These are phyloP conservation scores for Siniperca knerii DNA, from an alignment of 2,113 vertebrate species.

Conservation along the genomic window DNA sequence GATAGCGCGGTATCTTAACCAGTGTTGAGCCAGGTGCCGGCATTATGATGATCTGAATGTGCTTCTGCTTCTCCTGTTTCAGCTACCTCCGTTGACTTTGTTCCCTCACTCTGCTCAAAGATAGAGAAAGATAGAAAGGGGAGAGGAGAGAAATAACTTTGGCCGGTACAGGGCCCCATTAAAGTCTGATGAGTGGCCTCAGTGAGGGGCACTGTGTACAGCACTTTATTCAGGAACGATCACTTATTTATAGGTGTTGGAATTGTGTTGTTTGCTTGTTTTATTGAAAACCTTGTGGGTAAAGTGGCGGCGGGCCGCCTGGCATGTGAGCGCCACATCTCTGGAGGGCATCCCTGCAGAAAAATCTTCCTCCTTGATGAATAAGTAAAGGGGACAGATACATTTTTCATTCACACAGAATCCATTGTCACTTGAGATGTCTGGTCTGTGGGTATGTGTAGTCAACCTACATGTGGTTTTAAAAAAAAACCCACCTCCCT, in stretches of 20 bases:
- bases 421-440: constrained; percentile 81
- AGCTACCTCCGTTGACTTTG: constrained; percentile 47
- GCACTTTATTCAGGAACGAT: constrained; percentile 85
- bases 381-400: constrained; percentile 83
- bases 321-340: constrained; percentile 80
- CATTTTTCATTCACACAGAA: constrained; percentile 84
- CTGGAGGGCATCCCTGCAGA: constrained; percentile 81
- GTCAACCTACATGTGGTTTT: constrained; percentile 54
- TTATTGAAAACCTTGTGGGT: constrained; percentile 87
- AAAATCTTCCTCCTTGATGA: constrained; percentile 82
- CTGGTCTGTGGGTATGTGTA: constrained; percentile 67
- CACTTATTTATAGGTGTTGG: constrained; percentile 87
- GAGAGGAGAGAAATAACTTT: constrained; percentile 68
- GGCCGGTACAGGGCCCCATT: constrained; percentile 72
- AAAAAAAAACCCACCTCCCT: constrained; percentile 25
- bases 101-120: constrained; percentile 36
- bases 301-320: constrained; percentile 80
- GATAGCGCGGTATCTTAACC: constrained; percentile 67
- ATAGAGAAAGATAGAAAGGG: constrained; percentile 45
- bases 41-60: constrained; percentile 62
- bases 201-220: constrained; percentile 77
- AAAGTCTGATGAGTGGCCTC: constrained; percentile 84
- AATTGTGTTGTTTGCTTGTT: constrained; percentile 89
- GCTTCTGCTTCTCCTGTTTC: constrained; percentile 42
- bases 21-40: constrained; percentile 67